These are phyloP conservation scores for Notamacropus eugenii DNA, from an alignment of 2,797 vertebrate species.

Conservation along the genomic window DNA sequence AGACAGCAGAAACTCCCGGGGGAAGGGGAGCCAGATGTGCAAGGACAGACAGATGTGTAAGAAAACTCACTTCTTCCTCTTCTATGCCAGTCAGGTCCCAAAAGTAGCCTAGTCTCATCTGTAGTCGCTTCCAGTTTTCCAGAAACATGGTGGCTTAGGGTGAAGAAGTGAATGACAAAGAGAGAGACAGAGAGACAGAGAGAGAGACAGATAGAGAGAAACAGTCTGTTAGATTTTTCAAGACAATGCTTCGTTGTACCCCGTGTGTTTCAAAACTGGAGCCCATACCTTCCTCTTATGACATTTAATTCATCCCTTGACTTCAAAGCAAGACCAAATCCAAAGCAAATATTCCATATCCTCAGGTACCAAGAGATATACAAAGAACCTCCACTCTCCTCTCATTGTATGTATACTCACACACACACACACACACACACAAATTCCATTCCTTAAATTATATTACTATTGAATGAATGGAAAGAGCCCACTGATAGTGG, in stretches of 20 bases:
- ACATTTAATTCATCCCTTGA: background rate
- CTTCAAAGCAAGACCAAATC: conserved; percentile 12
- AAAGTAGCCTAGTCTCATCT: conserved; percentile 94
- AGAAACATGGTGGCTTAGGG: conserved; percentile 95
- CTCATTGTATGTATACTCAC: background rate
- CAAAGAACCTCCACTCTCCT: background rate
- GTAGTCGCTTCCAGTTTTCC: conserved; percentile 97
- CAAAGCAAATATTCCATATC: conserved; percentile 21
- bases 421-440: background rate
- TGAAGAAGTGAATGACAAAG: background rate
- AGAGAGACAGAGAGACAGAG: background rate
- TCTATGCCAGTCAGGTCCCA: conserved; percentile 97
- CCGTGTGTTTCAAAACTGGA: conserved; percentile 10
- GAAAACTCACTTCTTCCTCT: conserved; percentile 93
- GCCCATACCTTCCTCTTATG: background rate
- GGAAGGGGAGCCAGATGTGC: background rate
- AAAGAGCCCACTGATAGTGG: background rate
- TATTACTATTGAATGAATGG: background rate
- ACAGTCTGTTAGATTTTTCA: conserved; percentile 7
- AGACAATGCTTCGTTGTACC: background rate
- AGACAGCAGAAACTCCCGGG: background rate
- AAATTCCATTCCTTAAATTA: background rate
- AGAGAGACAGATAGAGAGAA: conserved; percentile 20
- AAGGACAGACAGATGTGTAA: background rate
- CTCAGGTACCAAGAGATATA: background rate